These are phyloP conservation scores for Artibeus jamaicensis DNA, from an alignment of 2,797 vertebrate species.

Conservation along the genomic window DNA sequence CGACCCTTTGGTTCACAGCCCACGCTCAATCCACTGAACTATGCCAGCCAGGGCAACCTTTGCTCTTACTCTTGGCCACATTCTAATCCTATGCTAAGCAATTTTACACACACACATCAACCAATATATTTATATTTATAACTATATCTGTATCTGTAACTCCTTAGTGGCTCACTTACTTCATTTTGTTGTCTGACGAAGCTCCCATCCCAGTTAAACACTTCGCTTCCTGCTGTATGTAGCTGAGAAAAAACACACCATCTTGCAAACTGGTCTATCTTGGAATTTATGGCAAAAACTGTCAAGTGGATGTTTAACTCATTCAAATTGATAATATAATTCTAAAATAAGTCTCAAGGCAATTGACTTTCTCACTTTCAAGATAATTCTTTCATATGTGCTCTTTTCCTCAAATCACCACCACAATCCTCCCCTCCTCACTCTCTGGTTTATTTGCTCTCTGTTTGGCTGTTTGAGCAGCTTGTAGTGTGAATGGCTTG, in stretches of 20 bases:
- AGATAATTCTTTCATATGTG: background rate
- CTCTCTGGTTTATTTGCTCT: background rate
- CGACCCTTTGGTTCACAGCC: too few species aligned
- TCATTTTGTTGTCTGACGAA: background rate
- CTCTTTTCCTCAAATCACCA: background rate
- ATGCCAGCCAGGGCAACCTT: too few species aligned
- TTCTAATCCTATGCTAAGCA: background rate
- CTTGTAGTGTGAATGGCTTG: background rate
- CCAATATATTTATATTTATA: background rate
- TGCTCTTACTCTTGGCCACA: background rate
- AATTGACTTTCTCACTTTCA: conserved; percentile 6
- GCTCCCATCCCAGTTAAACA: background rate
- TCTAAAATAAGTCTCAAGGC: background rate
- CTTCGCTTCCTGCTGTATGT: background rate
- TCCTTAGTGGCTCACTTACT: background rate
- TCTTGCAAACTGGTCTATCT: background rate
- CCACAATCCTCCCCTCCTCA: background rate
- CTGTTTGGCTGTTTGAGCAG: background rate
- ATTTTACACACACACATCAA: background rate
- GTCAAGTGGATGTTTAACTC: background rate
- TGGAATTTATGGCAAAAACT: background rate
- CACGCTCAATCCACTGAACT: too few species aligned
- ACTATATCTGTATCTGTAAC: background rate
- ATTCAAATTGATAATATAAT: background rate
- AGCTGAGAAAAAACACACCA: background rate